These are phyloP conservation scores for Chauna torquata DNA, from an alignment of 2,113 vertebrate genomes.

Conservation along the genomic window DNA sequence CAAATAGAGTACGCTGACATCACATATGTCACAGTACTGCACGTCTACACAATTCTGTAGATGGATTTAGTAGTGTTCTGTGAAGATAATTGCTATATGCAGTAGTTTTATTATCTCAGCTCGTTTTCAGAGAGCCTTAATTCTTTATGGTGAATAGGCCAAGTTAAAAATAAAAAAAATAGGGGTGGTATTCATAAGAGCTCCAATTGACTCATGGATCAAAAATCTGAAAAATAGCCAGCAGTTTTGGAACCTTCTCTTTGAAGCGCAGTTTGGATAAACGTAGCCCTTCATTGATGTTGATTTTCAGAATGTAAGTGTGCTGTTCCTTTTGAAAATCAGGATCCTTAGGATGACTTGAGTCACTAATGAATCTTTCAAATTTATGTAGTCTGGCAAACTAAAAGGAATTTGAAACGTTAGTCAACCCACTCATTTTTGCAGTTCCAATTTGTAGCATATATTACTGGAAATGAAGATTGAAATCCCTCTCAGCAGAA, in stretches of 20 bases:
- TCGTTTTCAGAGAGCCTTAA: neutral
- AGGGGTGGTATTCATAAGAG: neutral
- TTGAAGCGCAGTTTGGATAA: neutral
- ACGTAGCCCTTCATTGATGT: neutral
- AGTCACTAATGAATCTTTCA: neutral
- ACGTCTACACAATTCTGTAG: neutral
- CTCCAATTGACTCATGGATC: neutral
- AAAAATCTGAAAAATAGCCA: neutral
- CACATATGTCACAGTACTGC: neutral
- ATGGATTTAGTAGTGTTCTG: neutral
- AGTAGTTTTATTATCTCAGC: neutral
- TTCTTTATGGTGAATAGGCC: neutral
- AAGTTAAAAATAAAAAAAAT: neutral
- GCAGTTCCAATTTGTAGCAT: neutral
- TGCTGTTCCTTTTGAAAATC: neutral
- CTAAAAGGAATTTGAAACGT: neutral
- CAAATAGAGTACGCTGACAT: neutral
- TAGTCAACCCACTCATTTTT: neutral
- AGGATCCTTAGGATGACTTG: neutral
- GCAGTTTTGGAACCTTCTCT: neutral
- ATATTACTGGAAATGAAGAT: neutral
- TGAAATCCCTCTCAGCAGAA: neutral
- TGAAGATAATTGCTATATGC: neutral
- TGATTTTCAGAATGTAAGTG: neutral
- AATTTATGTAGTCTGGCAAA: neutral